Evolutionary conservation across 2,888 invertebrate genomes (phyloP).

Genomic region (Piscicola geometra): DNA sequence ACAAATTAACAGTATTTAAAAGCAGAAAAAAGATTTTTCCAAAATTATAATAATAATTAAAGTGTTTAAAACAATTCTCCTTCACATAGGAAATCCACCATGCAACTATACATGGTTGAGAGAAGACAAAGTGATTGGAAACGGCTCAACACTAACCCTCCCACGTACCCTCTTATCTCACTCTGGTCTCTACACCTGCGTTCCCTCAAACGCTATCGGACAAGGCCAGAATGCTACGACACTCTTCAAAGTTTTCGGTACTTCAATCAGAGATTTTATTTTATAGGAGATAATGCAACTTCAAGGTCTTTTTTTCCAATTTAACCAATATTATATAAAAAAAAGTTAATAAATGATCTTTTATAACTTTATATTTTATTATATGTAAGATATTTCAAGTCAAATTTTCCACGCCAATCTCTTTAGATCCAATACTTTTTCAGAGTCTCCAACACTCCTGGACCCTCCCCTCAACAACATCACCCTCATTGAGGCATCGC

Average conservation of each 20-base stretch:
- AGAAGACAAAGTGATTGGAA: background rate
- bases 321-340: no score
- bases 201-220: background rate
- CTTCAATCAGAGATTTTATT: no score
- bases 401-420: no score
- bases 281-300: no score
- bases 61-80: background rate
- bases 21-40: no score
- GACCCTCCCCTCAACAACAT: background rate
- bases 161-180: background rate
- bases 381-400: no score
- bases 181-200: slow-evolving; percentile 14
- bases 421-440: background rate
- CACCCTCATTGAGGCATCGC: background rate
- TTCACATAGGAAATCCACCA: background rate
- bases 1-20: no score
- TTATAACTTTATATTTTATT: no score
- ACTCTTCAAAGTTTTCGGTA: background rate
- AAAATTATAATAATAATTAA: background rate
- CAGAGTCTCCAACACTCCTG: background rate
- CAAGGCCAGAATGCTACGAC: background rate
- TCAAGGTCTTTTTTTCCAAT: no score
- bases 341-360: no score
- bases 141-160: background rate
- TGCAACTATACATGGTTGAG: background rate